Base-by-base conservation (phyloP, 2,113 vertebrate genomes). In the Crypturellus undulatus region DNA sequence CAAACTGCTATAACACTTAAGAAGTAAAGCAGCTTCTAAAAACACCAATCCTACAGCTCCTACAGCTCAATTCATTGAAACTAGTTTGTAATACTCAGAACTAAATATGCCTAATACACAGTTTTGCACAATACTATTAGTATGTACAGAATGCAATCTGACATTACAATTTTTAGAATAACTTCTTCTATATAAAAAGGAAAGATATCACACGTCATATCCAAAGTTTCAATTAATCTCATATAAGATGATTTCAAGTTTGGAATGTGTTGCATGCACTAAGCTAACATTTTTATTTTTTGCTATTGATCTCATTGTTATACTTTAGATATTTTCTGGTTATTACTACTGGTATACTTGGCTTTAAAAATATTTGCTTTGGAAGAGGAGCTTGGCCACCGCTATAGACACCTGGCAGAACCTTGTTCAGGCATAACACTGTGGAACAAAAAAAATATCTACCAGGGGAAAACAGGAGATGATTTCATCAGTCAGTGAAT, bases 101-200 rank as follows among this genome's bases (percentile, higher is more conserved):
- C 56, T 68, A 92, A 90, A 81, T 17, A 79, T 72, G 38, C 64
- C 85, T 84, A 79, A 26, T 0, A 51, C 9, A 18, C 40, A 63
- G 28, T 65, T 89, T 40, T 22, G 45, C 40, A 82, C 72, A 76
- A 82, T 73, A 38, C 12, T 87, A 40, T 43, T 87, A 79, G 34
- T 76, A 73, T 82, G 12, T 21, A 52, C 54, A 87, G 63, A 70
- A 82, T 52, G 42, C 18, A 36, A 32, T 79, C 89, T 64, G 62
- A 87, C 45, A 62, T 14, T 56, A 43, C 26, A 42, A 42, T 49
- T 87, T 93, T 85, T 49, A 82, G 87, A 96, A 87, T 82, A 79
- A 18, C 30, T 92, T 77, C 24, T 25, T 42, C 70, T 70, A 2
- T 89, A 84, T 62, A 73, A 89, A 58, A 15, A 45, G 62, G 7